A percentile compares a stretch with the other conserved stretches of the same genome.
These are phyloP conservation scores for Sipha maydis DNA, from an alignment of 2,888 invertebrate genomes.

Conservation along the genomic window DNA sequence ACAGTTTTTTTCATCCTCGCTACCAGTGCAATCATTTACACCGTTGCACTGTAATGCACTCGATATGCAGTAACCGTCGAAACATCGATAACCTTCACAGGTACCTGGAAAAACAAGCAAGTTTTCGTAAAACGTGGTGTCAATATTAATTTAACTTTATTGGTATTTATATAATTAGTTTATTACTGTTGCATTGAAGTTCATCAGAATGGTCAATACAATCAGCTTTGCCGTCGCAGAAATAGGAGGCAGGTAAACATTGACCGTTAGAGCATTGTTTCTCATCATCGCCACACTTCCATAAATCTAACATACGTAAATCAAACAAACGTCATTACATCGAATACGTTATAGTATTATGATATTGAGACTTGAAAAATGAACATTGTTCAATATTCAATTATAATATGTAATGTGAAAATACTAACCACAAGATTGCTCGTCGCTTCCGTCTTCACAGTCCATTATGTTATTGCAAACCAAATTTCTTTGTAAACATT, in stretches of 20 bases:
- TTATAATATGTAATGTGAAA: neutral
- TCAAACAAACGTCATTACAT: neutral
- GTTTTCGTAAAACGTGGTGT: neutral
- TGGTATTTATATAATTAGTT: neutral
- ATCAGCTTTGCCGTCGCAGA: slow-evolving; percentile 72
- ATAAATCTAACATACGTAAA: slow-evolving; percentile 65
- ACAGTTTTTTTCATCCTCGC: slow-evolving; percentile 73
- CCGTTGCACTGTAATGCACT: slow-evolving; percentile 73
- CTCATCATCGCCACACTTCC: slow-evolving; percentile 72
- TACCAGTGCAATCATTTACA: slow-evolving; percentile 70
- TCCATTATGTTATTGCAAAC: slow-evolving; percentile 75
- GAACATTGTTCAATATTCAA: neutral
- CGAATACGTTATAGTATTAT: neutral
- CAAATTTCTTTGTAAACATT: slow-evolving; percentile 72
- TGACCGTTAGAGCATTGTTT: slow-evolving; percentile 70
- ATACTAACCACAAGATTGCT: slow-evolving; percentile 66
- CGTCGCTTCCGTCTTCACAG: slow-evolving; percentile 74
- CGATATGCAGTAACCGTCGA: slow-evolving; percentile 73
- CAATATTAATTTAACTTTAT: neutral
- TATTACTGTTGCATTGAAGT: slow-evolving; percentile 68
- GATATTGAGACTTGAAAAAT: neutral
- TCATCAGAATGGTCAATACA: slow-evolving; percentile 73
- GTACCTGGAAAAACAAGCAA: slow-evolving; percentile 65
- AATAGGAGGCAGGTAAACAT: slow-evolving; percentile 73
- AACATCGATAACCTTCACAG: slow-evolving; percentile 72